Base-by-base conservation (phyloP, 2,113 vertebrate species). In the Triplophysa tibetana region DNA sequence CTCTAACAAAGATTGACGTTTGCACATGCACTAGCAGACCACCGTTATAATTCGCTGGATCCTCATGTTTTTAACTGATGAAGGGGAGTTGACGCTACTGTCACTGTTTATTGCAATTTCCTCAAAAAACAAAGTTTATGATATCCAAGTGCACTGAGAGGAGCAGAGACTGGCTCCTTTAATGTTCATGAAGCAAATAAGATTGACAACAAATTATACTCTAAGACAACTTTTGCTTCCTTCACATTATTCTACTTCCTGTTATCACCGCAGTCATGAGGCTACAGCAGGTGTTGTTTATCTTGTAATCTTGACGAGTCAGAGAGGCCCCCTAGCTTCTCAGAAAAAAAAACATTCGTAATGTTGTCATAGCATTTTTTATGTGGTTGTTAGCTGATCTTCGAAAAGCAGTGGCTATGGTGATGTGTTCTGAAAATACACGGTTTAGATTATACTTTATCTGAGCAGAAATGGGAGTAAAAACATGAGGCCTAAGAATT, bases 241-340 rank as follows among this genome's bases (percentile, higher is more conserved):
- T 54, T 54, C 9, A 70, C 45, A 10, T 16, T 19, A 16, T 70
- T 50, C 50, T 13, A n/a, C 24, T 70, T 70, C 24, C 68, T 54
- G 68, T 54, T 33, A 10, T 70, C 12, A 10, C 68, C 68, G 50
- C 68, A 52, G 2, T 17, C 68, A 70, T 33, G 48, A 33, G 24
- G 17, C 48, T 54, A 17, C 48, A 54, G 24, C 68, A 70, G 48
- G 48, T 70, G 24, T 8, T 70, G 24, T 70, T 69, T 69, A 50
- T 29, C 45, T 26, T 48, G 1, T 69, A 11, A 50, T 26, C 24
- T 29, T 10, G 9, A 29, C 23, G 19, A 24, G 0, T 54, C 68
- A n/a, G 23, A n/a, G 23, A 19, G 48, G 14, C 67, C 23, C 26
- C 8, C 10, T 52, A 33, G 23, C 16, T 11, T 70, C 41, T 68